Evolutionary conservation across 1,140 invertebrate species (phyloP), one percentile per base, ranked within the genome.

Genomic region (Megalopta genalis): DNA sequence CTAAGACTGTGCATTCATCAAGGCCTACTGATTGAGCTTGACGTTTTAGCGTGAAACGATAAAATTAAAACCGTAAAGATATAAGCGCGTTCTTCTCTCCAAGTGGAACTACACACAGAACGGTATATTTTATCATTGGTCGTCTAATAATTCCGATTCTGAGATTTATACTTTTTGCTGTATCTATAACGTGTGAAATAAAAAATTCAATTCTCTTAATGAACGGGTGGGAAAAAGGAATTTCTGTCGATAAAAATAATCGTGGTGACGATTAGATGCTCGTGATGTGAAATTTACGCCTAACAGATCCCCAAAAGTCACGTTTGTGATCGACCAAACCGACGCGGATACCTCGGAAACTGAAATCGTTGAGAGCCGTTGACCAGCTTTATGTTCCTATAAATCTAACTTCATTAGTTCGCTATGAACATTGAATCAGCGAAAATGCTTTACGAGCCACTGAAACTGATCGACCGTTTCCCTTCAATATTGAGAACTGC

Each of bases 381-480:
- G 76, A 52, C 42, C 18, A 60, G 76, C 39, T 85, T 85, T 73
- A 84, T 54, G 65, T 59, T 59, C 14, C 83, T 82, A 82, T 84
- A 80, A 85, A 85, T 86, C 71, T 81, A 64, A 81, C 64, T 84
- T 76, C 63, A 81, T 72, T 82, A 78, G 67, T 82, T 82, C 64
- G 67, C 60, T 32, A 12, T 46, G 14, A 57, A 16, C n/a, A 27
- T 59, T 71, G 68, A 77, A 54, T 79, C 80, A 68, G 66, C 39
- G 27, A 46, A n/a, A 83, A 46, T 32, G 37, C 63, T 66, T 83
- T 75, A 84, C 68, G 69, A 80, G 76, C 46, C 68, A 37, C 27
- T 46, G 52, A 37, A 37, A 67, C 16, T 25, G 57, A 77, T 49
- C 21, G 12, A 62, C 23, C 23, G 49, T 69, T 25, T 62, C 27